Conservation (phyloP, 2,797 vertebrate species). For the Aldrovandia affinis region DNA sequence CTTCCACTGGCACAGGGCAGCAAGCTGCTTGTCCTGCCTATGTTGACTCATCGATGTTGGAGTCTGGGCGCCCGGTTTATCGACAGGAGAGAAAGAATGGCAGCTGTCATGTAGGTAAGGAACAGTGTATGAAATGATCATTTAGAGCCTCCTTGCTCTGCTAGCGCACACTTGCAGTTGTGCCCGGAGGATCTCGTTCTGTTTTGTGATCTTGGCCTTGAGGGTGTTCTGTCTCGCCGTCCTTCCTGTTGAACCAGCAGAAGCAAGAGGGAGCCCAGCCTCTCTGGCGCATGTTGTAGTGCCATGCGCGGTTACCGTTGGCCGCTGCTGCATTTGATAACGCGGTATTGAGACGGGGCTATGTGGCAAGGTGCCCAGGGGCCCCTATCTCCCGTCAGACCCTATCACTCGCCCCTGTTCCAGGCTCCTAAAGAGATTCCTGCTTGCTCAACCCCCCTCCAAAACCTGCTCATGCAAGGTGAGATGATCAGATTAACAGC, state of each 20-base stretch:
- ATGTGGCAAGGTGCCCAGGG: not conserved
- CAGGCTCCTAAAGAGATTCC: not conserved
- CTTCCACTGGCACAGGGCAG: too few relatives aligned
- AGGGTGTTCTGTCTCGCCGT: slow-evolving; percentile 1
- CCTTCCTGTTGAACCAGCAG: slow-evolving; percentile 8
- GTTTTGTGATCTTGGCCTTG: not conserved
- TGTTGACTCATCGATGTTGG: not conserved
- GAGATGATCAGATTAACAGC: not conserved
- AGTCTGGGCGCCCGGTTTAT: not conserved
- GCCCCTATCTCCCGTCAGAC: not conserved
- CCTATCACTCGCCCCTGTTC: not conserved
- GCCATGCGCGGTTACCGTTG: not conserved
- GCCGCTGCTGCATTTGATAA: not conserved
- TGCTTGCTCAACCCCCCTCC: not conserved
- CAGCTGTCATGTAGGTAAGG: not conserved
- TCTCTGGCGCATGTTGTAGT: not conserved
- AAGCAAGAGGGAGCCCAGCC: not conserved
- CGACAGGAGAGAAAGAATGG: not conserved
- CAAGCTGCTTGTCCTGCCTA: too few relatives aligned
- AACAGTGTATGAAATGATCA: not conserved
- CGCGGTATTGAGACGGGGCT: not conserved
- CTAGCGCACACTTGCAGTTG: not conserved
- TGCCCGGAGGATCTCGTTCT: not conserved
- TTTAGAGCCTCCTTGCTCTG: not conserved
- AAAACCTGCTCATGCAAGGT: not conserved